Evolutionary conservation across 2,888 invertebrate species (phyloP), one percentile per base, ranked within the genome.

Genomic region (Nasonia oneida): DNA sequence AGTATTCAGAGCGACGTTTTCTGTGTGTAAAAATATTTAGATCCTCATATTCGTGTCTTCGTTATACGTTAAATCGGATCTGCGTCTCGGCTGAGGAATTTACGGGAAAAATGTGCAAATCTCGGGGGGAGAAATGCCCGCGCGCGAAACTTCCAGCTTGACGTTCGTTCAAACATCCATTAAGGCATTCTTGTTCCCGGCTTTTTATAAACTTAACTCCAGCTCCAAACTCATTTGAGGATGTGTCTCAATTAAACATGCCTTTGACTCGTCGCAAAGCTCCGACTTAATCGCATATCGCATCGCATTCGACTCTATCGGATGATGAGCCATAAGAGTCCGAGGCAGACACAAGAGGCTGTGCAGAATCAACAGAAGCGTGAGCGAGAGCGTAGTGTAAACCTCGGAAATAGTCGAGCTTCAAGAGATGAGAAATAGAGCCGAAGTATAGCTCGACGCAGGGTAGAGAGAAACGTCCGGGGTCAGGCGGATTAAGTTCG

Each of bases 401-500:
- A 57, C 57, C n/a, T 64, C 29, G 29, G 10, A 78, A 67, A 42
- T 23, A 50, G 42, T 47, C 23, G n/a, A 10, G 37, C 14, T 67
- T 14, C 18, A 42, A 70, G 50, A 29, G 39, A 47, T 10, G 71
- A 71, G 50, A 71, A 67, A n/a, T 73, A 42, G 18, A 37, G 57
- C 33, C 50, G 23, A 6, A 14, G 50, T 5, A 29, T 29, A 53
- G 15, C 57, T 33, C 10, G 29, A 37, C 29, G 1, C 29, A 29
- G 29, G 53, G 50, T 47, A 4, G 23, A 75, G 82, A 37, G 47
- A 83, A 42, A 84, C 76, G 77, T 84, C 81, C 71, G 79, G 85
- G 85, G 64, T 10, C 64, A 81, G 73, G 81, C 84, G 89, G 90
- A 91, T 91, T 91, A 91, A 90, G 89, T 89, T 88, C 86, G 86